Percentiles rank a stretch among this genome's conserved stretches.
Evolutionary conservation across 1,140 invertebrate species (phyloP).

Genomic region (Zaprionus kolodkinae): DNA sequence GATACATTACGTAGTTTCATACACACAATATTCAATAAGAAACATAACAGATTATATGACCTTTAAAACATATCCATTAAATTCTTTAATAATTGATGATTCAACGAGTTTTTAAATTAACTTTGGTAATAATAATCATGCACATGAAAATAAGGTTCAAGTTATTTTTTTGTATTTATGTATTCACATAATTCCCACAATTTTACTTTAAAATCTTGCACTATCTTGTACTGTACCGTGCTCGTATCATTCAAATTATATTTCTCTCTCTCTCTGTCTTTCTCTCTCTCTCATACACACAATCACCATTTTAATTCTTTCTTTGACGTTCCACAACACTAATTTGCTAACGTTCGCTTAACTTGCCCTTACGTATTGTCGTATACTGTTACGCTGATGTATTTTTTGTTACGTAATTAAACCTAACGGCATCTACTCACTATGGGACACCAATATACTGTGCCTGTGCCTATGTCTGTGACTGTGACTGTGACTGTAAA

Average conservation of each 20-base stretch:
- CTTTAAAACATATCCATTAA: background rate
- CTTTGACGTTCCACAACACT: constrained; percentile 45
- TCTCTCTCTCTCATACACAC: constrained; percentile 15
- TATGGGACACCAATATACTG: constrained; percentile 33
- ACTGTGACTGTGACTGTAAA: constrained; percentile 37
- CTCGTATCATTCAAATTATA: constrained; percentile 37
- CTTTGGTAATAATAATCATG: background rate
- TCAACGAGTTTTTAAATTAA: background rate
- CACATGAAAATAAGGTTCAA: constrained; percentile 20
- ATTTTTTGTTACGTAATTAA: constrained; percentile 28
- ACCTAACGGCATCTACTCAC: constrained; percentile 35
- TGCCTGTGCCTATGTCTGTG: no score
- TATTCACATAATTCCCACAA: constrained; percentile 39
- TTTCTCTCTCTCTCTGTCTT: constrained; percentile 36
- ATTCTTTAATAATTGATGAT: background rate
- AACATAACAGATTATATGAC: background rate
- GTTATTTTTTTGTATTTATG: constrained; percentile 47
- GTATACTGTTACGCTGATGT: constrained; percentile 39
- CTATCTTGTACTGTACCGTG: constrained; percentile 53
- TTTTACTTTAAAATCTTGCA: constrained; percentile 60
- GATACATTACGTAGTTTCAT: background rate
- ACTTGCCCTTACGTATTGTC: constrained; percentile 24
- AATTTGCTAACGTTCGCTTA: constrained; percentile 51
- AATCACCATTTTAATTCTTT: constrained; percentile 18
- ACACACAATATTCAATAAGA: background rate